Evolutionary conservation across 2,888 invertebrate genomes (phyloP), one percentile per base, ranked within the genome.

Genomic region (Papilio protenor): DNA sequence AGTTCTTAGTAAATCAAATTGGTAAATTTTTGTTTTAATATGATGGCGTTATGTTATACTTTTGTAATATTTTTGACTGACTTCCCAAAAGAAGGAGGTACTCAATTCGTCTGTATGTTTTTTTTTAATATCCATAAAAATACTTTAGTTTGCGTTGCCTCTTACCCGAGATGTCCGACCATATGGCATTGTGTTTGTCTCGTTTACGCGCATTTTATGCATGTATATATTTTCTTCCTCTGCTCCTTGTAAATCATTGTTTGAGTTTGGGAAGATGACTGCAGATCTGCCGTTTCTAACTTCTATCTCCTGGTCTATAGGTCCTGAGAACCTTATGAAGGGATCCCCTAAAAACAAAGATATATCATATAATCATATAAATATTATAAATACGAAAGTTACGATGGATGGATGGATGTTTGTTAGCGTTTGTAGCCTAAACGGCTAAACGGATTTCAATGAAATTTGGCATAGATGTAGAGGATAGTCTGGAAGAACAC

Each of bases 271-370:
- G 81, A 89, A 88, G 1, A 81, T 80, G 6, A 93, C 83, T 0
- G 93, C 91, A 10, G 94, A 93, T 77, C 94, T 84, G 21, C 92
- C 88, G 79, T 87, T 84, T 0, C 94, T 86, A 0, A 88, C 85
- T 79, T 93, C 93, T 0, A 82, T 45, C 45, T 90, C 88, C 40
- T 88, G 87, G 77, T 84, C 82, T 0, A 95, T 81, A 0, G 91
- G 94, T 0, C 92, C 91, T 0, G 92, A 88, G 4, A 95, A 83
- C 0, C 95, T 88, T 23, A 90, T 88, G 86, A 94, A 95, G 0
- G 94, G 90, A 77, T 94, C 91, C 0, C 93, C 95, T 94, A 87
- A 85, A 87, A 33, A 49, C 16, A 59, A 12, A 52, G 49, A 16
- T 18, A 52, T 18, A 52, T 52, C n/a, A n/a, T n/a, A n/a, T n/a